These are phyloP conservation scores for Tanytarsus gracilentus DNA, from an alignment of 2,888 invertebrate species.

Conservation along the genomic window DNA sequence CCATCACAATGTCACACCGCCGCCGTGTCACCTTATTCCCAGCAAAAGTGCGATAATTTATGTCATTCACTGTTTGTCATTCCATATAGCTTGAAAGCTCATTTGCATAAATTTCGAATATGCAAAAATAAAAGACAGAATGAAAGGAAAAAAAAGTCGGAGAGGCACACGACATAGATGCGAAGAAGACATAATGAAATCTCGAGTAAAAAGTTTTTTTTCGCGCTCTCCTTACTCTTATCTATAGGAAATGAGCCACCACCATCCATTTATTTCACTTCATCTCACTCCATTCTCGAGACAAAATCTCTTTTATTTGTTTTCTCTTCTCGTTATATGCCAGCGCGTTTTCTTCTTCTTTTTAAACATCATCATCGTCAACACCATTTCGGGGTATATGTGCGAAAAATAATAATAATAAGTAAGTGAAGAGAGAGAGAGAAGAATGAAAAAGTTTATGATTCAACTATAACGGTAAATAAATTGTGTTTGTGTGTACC, in stretches of 20 bases:
- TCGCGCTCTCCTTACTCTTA: neutral
- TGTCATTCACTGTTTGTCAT: slow-evolving; percentile 5
- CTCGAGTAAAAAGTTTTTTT: neutral
- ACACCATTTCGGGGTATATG: no score
- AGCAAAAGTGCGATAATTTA: slow-evolving; percentile 10
- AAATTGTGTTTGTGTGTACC: slow-evolving; percentile 6
- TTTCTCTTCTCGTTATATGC: slow-evolving; percentile 13
- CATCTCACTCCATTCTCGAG: no score
- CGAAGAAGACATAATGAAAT: slow-evolving; percentile 3
- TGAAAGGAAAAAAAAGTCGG: no score
- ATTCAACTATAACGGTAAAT: slow-evolving; percentile 12
- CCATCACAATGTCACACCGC: neutral
- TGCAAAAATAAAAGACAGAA: neutral
- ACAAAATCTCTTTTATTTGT: slow-evolving; percentile 1
- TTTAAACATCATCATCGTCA: no score
- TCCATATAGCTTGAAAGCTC: neutral
- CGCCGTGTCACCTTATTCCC: neutral
- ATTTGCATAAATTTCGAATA: slow-evolving; percentile 14
- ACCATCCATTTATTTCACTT: neutral
- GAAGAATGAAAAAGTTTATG: slow-evolving; percentile 7
- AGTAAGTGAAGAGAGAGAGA: neutral
- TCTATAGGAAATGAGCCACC: no score
- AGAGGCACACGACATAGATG: no score
- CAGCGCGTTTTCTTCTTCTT: neutral
- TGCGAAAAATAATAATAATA: neutral